Evolutionary conservation across 1,140 invertebrate species (phyloP).

Genomic region (Polyergus mexicanus): DNA sequence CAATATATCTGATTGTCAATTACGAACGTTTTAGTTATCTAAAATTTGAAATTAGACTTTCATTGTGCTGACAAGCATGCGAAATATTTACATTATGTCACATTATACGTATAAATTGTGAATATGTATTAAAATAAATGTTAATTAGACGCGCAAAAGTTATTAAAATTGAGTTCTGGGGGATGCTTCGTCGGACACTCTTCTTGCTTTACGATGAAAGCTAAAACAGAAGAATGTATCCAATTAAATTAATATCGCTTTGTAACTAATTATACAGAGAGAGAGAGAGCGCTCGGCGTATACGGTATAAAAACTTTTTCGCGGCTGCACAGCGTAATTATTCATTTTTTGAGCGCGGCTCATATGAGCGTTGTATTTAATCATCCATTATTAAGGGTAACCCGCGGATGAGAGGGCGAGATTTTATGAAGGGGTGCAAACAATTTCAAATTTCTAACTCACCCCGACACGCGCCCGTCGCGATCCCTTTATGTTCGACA

Average conservation of each 20-base stretch:
- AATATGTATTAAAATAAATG: constrained; percentile 13
- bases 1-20: constrained; percentile 28
- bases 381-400: constrained; percentile 60
- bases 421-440: constrained; percentile 70
- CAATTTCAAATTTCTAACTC: constrained; percentile 74
- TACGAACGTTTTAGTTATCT: constrained; percentile 26
- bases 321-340: constrained; percentile 36
- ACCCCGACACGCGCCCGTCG: constrained; percentile 53
- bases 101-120: neutral
- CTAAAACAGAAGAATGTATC: constrained; percentile 39
- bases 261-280: constrained; percentile 50
- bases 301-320: constrained; percentile 52
- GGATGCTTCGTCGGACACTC: neutral
- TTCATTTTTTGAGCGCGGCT: constrained; percentile 54
- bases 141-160: neutral
- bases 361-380: constrained; percentile 62
- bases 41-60: constrained; percentile 64
- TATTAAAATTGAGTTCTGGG: constrained; percentile 36
- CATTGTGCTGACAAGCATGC: constrained; percentile 51
- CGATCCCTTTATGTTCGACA: constrained; percentile 72
- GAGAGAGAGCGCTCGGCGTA: constrained; percentile 16
- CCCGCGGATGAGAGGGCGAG: constrained; percentile 49
- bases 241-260: constrained; percentile 60
- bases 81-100: constrained; percentile 11
- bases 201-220: neutral